phyloP scores from a whole-genome alignment of 1,140 invertebrate genomes.

The Chlorops oryzae region DNA sequence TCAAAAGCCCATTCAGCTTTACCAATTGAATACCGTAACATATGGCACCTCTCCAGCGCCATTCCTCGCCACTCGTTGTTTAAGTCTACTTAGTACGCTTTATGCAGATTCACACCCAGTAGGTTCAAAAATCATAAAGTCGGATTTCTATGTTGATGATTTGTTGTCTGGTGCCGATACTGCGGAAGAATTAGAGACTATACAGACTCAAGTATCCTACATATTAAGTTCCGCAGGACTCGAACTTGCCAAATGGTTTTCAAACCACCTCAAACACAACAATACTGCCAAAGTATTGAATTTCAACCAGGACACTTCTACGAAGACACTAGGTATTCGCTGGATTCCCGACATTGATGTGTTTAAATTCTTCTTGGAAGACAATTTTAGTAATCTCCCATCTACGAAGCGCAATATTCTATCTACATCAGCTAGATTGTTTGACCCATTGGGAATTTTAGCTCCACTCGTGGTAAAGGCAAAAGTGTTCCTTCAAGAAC shows the following conservation, averaged over 20 bases:
- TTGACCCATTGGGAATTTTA: too few relatives aligned
- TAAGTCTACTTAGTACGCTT: neutral
- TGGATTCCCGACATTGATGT: too few relatives aligned
- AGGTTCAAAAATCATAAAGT: neutral
- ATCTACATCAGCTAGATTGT: too few relatives aligned
- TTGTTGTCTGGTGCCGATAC: neutral
- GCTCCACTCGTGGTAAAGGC: too few relatives aligned
- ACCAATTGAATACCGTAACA: slow-evolving; percentile 5
- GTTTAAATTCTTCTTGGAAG: neutral
- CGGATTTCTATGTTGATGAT: slow-evolving; percentile 1
- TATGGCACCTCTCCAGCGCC: slow-evolving; percentile 1
- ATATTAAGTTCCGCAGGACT: neutral
- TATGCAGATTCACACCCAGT: neutral
- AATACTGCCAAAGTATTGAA: too few relatives aligned
- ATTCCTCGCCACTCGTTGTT: slow-evolving; percentile 4
- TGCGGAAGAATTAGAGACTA: neutral
- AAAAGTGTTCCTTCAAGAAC: too few relatives aligned
- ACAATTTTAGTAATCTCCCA: too few relatives aligned
- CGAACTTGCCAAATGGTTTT: neutral
- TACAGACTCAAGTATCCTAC: neutral
- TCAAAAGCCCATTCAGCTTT: slow-evolving; percentile 36
- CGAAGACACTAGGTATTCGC: too few relatives aligned
- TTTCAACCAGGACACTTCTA: too few relatives aligned
- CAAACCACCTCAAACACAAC: neutral
- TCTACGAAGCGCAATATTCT: too few relatives aligned